phyloP scores from a whole-genome alignment of 2,113 vertebrate genomes.

The Harpagus bidentatus region DNA sequence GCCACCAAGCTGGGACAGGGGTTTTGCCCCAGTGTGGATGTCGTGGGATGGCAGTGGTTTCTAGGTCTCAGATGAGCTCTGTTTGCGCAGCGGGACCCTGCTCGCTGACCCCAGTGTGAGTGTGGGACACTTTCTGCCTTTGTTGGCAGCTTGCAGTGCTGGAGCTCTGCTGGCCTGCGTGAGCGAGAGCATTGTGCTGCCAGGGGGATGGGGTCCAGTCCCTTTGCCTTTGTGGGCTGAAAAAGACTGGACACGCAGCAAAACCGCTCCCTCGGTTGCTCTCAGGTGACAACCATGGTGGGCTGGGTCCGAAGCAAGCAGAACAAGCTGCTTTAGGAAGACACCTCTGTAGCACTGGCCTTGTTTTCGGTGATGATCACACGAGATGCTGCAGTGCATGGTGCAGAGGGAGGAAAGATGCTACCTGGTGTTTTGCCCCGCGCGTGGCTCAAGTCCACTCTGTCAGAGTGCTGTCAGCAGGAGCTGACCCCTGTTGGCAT shows the following conservation, averaged over 20 bases:
- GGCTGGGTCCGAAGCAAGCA: background rate
- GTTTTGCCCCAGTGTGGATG: fast-evolving
- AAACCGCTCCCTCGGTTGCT: fast-evolving
- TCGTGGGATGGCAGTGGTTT: fast-evolving
- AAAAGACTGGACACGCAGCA: fast-evolving
- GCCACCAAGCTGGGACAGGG: background rate
- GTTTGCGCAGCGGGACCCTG: background rate
- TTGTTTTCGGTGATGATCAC: fast-evolving
- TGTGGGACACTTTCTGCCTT: background rate
- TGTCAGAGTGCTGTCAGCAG: background rate
- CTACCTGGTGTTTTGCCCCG: background rate
- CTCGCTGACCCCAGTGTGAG: background rate
- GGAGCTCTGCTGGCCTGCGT: background rate
- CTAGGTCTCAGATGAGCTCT: background rate
- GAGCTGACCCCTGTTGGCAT: fast-evolving
- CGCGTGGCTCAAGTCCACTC: fast-evolving
- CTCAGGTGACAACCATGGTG: background rate
- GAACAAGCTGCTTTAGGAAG: background rate
- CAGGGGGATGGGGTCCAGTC: background rate
- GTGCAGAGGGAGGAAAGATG: background rate
- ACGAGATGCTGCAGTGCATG: fast-evolving
- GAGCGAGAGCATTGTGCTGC: background rate
- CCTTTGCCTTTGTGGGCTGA: background rate
- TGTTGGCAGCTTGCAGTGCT: background rate
- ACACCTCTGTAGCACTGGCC: background rate